phyloP scores from a whole-genome alignment of 2,797 vertebrate genomes.

The Lindbergichthys nudifrons region DNA sequence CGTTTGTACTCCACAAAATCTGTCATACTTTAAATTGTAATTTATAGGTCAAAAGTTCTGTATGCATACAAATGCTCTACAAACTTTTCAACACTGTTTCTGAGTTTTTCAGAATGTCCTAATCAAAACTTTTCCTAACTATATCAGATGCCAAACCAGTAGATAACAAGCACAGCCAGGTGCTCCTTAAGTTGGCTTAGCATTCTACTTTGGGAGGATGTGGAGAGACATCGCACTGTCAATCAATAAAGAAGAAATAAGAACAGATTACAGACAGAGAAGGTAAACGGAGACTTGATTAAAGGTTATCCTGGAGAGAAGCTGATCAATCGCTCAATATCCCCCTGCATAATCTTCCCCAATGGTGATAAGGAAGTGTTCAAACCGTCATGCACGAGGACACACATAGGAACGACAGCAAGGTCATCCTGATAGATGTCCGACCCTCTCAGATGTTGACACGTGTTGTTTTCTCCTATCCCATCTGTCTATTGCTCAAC shows the following conservation, averaged over 20 bases:
- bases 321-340: constrained; percentile 69
- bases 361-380: constrained; percentile 52
- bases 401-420: constrained; percentile 32
- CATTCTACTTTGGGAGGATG: not conserved
- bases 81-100: not conserved
- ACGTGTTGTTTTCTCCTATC: constrained; percentile 32
- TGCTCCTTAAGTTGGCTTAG: not conserved
- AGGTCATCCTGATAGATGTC: constrained; percentile 64
- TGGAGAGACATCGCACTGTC: not conserved
- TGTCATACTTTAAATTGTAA: constrained; percentile 10
- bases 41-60: not conserved
- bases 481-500: constrained; percentile 53
- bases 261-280: not conserved
- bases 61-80: not conserved
- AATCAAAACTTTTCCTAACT: no score
- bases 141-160: not conserved
- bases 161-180: not conserved
- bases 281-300: constrained; percentile 42
- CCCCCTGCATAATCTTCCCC: constrained; percentile 50
- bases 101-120: no score
- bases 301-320: constrained; percentile 68
- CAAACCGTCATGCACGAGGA: constrained; percentile 44
- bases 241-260: not conserved
- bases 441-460: constrained; percentile 37
- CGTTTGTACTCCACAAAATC: constrained; percentile 25